Evolutionary conservation across 2,113 vertebrate species (phyloP).

Genomic region (Etia nguti): DNA sequence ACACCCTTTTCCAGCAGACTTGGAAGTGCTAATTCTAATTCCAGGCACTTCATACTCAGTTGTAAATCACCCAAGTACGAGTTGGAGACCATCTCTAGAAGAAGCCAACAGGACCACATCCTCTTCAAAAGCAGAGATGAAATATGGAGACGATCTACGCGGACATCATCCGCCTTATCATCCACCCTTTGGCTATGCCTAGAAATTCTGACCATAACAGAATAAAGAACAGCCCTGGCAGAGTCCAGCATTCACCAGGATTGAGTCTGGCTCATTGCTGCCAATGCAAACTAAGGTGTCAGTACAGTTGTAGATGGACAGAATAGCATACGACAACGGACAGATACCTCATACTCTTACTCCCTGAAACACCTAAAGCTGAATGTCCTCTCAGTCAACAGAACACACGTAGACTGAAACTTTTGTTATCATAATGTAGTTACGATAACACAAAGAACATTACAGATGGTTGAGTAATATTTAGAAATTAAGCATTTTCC

Average conservation of each 20-base stretch:
- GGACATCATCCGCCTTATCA: neutral
- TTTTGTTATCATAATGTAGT: neutral
- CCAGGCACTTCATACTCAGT: neutral
- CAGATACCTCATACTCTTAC: neutral
- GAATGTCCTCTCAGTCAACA: neutral
- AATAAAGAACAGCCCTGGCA: neutral
- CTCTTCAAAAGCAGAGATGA: neutral
- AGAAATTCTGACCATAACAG: neutral
- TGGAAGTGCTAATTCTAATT: neutral
- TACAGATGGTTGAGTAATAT: neutral
- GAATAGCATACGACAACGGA: neutral
- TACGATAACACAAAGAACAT: neutral
- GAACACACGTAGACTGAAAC: neutral
- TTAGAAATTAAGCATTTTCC: neutral
- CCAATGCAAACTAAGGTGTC: neutral
- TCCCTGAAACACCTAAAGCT: neutral
- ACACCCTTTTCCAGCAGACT: neutral
- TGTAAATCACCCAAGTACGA: neutral
- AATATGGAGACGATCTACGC: neutral
- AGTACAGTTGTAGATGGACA: neutral
- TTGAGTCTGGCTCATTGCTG: neutral
- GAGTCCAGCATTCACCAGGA: neutral
- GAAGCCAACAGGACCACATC: neutral
- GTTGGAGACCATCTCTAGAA: neutral
- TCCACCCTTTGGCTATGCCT: neutral